Conservation (phyloP, 2,888 invertebrate species). For the Trachelus iudaicus region DNA sequence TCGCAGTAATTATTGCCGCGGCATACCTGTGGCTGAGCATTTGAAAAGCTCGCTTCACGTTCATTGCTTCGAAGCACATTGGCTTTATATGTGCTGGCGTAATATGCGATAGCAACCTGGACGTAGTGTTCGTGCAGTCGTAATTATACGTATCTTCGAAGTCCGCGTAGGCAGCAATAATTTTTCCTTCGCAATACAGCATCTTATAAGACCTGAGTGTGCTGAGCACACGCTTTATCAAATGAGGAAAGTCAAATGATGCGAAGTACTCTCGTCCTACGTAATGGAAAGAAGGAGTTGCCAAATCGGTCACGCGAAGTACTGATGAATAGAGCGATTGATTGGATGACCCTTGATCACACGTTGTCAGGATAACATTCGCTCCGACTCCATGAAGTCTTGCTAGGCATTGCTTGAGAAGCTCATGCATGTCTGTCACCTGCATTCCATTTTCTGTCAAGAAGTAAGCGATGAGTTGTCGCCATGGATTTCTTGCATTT, state of each 20-base stretch:
- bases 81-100: constrained; percentile 19
- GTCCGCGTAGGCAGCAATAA: constrained; percentile 17
- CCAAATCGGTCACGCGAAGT: no score
- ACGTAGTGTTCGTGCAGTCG: constrained; percentile 7
- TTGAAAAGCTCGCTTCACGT: constrained; percentile 30
- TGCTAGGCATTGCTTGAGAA: constrained; percentile 10
- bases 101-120: constrained; percentile 23
- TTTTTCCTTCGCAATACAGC: constrained; percentile 17
- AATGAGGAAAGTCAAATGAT: constrained; percentile 20
- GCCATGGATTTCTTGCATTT: constrained; percentile 25
- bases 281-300: constrained; percentile 1
- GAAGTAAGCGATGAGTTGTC: constrained; percentile 24
- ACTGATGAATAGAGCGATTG: constrained; percentile 1
- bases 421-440: background rate
- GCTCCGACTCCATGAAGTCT: constrained; percentile 10
- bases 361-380: constrained; percentile 10
- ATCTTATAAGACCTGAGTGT: constrained; percentile 6
- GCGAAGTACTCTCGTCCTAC: constrained; percentile 11
- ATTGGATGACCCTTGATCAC: constrained; percentile 17
- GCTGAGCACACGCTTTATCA: constrained; percentile 23
- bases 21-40: constrained; percentile 20
- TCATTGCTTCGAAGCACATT: constrained; percentile 25
- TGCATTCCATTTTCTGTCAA: constrained; percentile 12
- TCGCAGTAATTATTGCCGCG: constrained; percentile 20
- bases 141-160: constrained; percentile 20